Conservation (phyloP, 2,797 vertebrate genomes). For the Loriculus beryllinus region DNA sequence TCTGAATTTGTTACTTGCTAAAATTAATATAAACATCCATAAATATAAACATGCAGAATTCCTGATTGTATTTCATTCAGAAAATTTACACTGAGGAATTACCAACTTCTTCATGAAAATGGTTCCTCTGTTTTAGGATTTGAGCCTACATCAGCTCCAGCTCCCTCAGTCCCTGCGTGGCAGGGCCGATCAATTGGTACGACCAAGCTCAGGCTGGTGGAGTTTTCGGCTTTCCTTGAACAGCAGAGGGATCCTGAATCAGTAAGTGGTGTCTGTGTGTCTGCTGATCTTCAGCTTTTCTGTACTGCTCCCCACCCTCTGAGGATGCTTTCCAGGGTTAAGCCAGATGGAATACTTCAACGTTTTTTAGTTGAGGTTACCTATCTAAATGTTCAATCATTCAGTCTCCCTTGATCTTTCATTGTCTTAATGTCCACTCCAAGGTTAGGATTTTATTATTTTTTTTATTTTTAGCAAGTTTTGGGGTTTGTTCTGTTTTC, state of each 20-base stretch:
- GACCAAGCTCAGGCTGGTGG: slow-evolving; percentile 95
- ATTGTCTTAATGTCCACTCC: not conserved
- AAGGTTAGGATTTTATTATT: not conserved
- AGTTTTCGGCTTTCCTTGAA: slow-evolving; percentile 97
- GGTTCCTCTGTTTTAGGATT: slow-evolving; percentile 81
- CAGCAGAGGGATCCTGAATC: slow-evolving; percentile 96
- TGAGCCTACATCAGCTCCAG: slow-evolving; percentile 86
- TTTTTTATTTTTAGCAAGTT: not conserved
- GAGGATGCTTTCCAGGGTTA: not conserved
- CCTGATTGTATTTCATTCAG: not conserved
- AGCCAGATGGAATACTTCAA: not conserved
- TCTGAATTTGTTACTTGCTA: not conserved
- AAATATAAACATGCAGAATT: not conserved
- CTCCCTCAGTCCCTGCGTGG: slow-evolving; percentile 93
- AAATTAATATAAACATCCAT: not conserved
- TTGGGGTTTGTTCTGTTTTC: not conserved
- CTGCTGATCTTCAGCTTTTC: not conserved
- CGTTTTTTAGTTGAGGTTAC: not conserved
- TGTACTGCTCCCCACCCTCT: not conserved
- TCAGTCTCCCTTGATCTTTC: not conserved
- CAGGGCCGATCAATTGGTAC: slow-evolving; percentile 98
- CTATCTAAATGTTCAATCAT: not conserved
- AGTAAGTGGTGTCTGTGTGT: slow-evolving; percentile 74
- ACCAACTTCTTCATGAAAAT: not conserved
- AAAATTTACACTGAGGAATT: not conserved